These are phyloP conservation scores for Dendrolimus houi DNA, from an alignment of 2,888 invertebrate genomes.

Conservation along the genomic window DNA sequence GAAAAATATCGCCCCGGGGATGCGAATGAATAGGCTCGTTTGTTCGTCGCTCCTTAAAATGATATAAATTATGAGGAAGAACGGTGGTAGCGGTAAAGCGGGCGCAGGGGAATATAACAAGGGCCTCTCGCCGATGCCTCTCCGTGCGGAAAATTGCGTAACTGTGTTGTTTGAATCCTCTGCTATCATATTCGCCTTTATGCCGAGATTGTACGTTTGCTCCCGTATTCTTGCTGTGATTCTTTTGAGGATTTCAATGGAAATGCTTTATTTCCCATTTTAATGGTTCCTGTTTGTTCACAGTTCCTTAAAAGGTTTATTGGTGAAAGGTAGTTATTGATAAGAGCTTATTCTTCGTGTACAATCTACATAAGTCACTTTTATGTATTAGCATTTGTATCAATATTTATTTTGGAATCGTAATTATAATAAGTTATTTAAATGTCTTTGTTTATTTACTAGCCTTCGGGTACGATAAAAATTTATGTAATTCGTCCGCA, in stretches of 20 bases:
- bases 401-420: too few relatives aligned
- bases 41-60: conserved; percentile 34
- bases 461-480: too few relatives aligned
- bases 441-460: too few relatives aligned
- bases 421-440: too few relatives aligned
- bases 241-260: background rate
- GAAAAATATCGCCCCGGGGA: conserved; percentile 20
- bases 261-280: background rate
- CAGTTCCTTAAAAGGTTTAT: background rate
- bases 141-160: conserved; percentile 36
- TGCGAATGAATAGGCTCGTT: conserved; percentile 34
- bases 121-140: conserved; percentile 25
- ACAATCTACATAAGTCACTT: too few relatives aligned
- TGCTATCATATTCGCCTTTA: conserved; percentile 17
- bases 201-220: conserved; percentile 9
- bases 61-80: conserved; percentile 36
- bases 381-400: too few relatives aligned
- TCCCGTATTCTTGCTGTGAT: background rate
- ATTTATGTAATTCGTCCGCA: too few relatives aligned
- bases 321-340: background rate
- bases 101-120: conserved; percentile 28
- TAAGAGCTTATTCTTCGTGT: background rate
- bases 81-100: conserved; percentile 16
- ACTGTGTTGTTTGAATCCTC: conserved; percentile 20
- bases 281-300: background rate